These are phyloP conservation scores for Mormoops blainvillei DNA, from an alignment of 2,113 vertebrate genomes.

Conservation along the genomic window DNA sequence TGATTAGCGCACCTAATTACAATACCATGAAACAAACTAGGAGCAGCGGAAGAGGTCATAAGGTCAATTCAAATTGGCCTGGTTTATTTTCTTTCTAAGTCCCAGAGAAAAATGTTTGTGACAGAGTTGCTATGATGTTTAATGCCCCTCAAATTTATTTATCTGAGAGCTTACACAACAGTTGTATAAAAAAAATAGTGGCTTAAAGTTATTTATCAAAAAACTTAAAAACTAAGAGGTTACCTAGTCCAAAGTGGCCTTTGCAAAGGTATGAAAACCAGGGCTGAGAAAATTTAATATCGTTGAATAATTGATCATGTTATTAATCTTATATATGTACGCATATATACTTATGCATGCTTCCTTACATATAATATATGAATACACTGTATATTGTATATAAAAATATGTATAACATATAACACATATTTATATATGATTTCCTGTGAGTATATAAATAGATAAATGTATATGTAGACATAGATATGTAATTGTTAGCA, in stretches of 20 bases:
- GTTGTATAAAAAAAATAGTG: not conserved
- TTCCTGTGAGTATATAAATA: not conserved
- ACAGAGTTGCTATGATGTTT: not conserved
- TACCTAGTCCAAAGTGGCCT: not conserved
- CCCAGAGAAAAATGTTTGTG: not conserved
- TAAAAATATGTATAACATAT: not conserved
- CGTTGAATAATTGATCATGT: not conserved
- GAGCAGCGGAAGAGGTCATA: not conserved
- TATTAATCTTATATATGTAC: not conserved
- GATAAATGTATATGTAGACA: not conserved
- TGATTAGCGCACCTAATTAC: not conserved
- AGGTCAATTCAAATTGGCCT: not conserved
- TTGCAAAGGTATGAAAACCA: conserved; percentile 16
- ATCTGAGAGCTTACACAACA: not conserved
- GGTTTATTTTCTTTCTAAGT: not conserved
- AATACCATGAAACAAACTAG: conserved; percentile 3
- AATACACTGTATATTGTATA: not conserved
- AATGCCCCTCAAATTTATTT: not conserved
- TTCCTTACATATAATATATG: not conserved
- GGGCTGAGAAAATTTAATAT: not conserved
- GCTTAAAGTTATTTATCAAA: not conserved
- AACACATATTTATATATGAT: not conserved
- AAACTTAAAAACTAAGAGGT: not conserved
- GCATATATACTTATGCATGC: not conserved
- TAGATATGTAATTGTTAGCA: not conserved